Conservation (phyloP, 2,113 vertebrate species). For the Grus americana region DNA sequence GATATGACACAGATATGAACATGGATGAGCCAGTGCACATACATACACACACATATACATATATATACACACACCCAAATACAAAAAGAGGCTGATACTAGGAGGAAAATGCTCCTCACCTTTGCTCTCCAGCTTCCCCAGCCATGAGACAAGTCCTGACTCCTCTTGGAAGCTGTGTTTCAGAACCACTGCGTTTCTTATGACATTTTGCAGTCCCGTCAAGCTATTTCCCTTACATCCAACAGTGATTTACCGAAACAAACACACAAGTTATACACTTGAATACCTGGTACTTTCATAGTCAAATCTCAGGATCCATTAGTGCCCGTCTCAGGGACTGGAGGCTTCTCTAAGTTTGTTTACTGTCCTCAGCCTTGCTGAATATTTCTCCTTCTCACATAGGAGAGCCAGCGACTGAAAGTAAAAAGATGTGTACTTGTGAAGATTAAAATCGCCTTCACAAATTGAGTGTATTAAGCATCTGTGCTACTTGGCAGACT, state of each 20-base stretch:
- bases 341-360: neutral
- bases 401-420: neutral
- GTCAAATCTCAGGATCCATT: neutral
- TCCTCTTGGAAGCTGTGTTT: neutral
- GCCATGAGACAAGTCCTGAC: neutral
- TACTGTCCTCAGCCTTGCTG: neutral
- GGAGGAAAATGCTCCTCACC: neutral
- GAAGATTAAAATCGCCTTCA: conserved; percentile 48
- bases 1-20: neutral
- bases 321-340: neutral
- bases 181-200: neutral
- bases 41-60: no score
- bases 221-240: neutral
- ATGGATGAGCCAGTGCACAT: neutral
- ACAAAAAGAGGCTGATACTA: neutral
- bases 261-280: neutral
- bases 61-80: fast-evolving
- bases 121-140: neutral
- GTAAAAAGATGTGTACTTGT: neutral
- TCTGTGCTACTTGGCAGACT: neutral
- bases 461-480: conserved; percentile 23
- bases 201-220: neutral
- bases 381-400: neutral
- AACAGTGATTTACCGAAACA: neutral
- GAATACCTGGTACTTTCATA: neutral